These are phyloP conservation scores for Lepidotrigona ventralis DNA, from an alignment of 1,140 invertebrate genomes.

Conservation along the genomic window DNA sequence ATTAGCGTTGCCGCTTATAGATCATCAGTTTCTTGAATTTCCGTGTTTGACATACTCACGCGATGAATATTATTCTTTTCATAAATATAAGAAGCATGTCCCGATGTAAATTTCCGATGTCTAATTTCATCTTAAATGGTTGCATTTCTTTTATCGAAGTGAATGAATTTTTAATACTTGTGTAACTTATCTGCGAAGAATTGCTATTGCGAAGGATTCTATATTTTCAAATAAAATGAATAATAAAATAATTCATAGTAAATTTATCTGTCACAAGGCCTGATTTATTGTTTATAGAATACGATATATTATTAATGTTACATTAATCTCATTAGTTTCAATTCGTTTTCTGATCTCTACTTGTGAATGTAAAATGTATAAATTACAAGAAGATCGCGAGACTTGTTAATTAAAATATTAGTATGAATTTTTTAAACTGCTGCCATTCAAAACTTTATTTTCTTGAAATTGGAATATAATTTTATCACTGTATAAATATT, in stretches of 20 bases:
- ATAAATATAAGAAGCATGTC: neutral
- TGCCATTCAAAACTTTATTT: no score
- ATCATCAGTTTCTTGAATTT: neutral
- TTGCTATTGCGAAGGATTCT: neutral
- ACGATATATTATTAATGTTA: neutral
- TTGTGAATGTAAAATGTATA: neutral
- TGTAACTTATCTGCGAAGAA: neutral
- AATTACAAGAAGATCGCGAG: no score
- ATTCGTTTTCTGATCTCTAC: neutral
- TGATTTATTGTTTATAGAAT: neutral
- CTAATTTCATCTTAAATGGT: neutral
- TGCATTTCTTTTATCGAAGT: neutral
- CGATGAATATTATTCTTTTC: neutral
- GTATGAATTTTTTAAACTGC: no score
- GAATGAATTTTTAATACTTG: neutral
- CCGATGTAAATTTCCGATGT: neutral
- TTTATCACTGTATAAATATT: no score
- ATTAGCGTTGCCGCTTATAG: slow-evolving; percentile 36
- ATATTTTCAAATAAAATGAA: neutral
- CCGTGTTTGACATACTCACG: neutral
- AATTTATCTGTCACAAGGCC: neutral
- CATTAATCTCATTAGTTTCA: neutral
- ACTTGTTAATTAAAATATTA: no score
- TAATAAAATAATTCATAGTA: neutral
- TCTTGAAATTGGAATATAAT: no score